phyloP scores from a whole-genome alignment of 2,888 invertebrate genomes.

The Muschampia plurimacula region DNA sequence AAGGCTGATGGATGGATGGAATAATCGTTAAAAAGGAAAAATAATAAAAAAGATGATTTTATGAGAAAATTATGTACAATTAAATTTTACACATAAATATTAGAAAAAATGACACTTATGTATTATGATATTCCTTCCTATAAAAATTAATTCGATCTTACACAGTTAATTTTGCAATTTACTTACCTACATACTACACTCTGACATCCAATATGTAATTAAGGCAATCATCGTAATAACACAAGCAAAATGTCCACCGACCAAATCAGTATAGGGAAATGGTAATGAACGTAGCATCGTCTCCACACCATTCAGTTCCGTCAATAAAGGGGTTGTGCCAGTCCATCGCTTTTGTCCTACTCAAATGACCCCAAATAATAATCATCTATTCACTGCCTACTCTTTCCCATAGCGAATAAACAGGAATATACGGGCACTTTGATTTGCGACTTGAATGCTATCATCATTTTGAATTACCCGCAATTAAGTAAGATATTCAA shows the following conservation, averaged over 20 bases:
- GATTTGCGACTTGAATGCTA: conserved; percentile 80
- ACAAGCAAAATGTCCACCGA: neutral
- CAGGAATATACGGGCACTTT: conserved; percentile 84
- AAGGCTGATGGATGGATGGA: no score
- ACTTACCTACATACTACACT: neutral
- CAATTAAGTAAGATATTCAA: conserved; percentile 70
- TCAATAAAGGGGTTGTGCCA: conserved; percentile 64
- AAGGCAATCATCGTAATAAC: conserved; percentile 29
- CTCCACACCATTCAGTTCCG: conserved; percentile 55
- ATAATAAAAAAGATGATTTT: no score
- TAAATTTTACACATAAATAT: no score
- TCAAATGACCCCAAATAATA: conserved; percentile 82
- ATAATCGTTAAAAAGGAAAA: no score
- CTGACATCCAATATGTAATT: conserved; percentile 15
- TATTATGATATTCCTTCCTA: neutral
- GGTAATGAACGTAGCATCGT: conserved; percentile 38
- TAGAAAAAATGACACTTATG: no score
- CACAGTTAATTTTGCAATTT: neutral
- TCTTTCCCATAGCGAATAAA: conserved; percentile 82
- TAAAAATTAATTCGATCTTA: neutral
- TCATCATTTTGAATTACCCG: conserved; percentile 73
- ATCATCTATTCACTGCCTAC: conserved; percentile 74
- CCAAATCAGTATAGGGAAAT: conserved; percentile 10
- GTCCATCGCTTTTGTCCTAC: conserved; percentile 73
- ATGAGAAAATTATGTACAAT: no score